Evolutionary conservation across 2,888 invertebrate species (phyloP).

Genomic region (Euzophera pinguis): DNA sequence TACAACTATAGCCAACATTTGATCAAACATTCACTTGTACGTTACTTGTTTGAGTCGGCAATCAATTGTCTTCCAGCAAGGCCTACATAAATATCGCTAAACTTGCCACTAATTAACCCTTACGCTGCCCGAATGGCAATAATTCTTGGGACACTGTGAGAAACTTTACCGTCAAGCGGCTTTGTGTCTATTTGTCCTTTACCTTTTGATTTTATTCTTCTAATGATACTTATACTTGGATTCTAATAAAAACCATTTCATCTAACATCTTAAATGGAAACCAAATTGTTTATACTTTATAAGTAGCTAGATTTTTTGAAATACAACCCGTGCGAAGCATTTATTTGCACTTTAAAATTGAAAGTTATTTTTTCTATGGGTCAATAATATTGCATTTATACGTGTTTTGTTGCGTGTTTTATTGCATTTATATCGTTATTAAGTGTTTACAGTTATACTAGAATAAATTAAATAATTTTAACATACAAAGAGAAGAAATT

Average conservation of each 20-base stretch:
- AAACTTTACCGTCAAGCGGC: not conserved
- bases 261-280: too few relatives aligned
- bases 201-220: not conserved
- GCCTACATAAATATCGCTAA: constrained; percentile 2
- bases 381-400: too few relatives aligned
- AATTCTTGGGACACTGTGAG: not conserved
- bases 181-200: not conserved
- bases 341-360: too few relatives aligned
- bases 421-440: too few relatives aligned
- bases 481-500: not conserved
- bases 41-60: not conserved
- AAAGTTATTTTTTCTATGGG: too few relatives aligned
- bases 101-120: constrained; percentile 1
- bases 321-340: too few relatives aligned
- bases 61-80: not conserved
- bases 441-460: too few relatives aligned
- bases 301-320: too few relatives aligned
- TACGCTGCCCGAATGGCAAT: not conserved
- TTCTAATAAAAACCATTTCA: not conserved
- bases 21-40: not conserved
- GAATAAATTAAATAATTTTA: not conserved
- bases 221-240: not conserved
- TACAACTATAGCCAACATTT: not conserved
- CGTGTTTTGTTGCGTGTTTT: too few relatives aligned
- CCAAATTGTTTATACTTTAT: too few relatives aligned